Conservation (phyloP, 1,140 invertebrate genomes). For the Plectrocnemia conspersa region DNA sequence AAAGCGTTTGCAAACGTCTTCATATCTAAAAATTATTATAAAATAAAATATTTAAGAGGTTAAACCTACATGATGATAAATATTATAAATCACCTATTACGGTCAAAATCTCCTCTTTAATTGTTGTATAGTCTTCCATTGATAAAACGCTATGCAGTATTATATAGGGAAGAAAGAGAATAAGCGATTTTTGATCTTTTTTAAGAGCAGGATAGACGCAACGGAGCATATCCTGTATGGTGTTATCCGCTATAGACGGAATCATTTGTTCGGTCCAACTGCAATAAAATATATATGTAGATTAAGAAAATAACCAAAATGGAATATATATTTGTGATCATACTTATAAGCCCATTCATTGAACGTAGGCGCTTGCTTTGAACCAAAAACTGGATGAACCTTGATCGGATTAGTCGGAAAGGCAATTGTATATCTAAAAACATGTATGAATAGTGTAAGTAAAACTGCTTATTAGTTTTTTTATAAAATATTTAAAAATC, state of each 20-base stretch:
- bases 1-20: slow-evolving; percentile 21
- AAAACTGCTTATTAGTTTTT: too few species aligned
- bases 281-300: slow-evolving; percentile 29
- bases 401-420: slow-evolving; percentile 47
- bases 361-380: slow-evolving; percentile 58
- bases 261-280: slow-evolving; percentile 61
- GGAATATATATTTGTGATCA: slow-evolving; percentile 40
- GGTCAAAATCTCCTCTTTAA: slow-evolving; percentile 54
- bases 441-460: too few species aligned
- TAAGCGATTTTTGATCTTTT: slow-evolving; percentile 61
- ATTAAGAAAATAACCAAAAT: slow-evolving; percentile 14
- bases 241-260: slow-evolving; percentile 51
- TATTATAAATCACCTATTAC: slow-evolving; percentile 44
- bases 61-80: background rate
- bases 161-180: slow-evolving; percentile 69
- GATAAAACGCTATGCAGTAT: slow-evolving; percentile 59
- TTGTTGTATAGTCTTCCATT: slow-evolving; percentile 41
- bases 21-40: slow-evolving; percentile 18
- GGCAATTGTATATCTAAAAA: background rate
- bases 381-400: slow-evolving; percentile 59
- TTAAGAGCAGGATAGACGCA: slow-evolving; percentile 67
- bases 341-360: slow-evolving; percentile 70
- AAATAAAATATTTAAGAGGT: background rate
- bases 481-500: too few species aligned
- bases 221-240: slow-evolving; percentile 54